Conservation (phyloP, 2,113 vertebrate genomes). For the Saccopteryx bilineata region DNA sequence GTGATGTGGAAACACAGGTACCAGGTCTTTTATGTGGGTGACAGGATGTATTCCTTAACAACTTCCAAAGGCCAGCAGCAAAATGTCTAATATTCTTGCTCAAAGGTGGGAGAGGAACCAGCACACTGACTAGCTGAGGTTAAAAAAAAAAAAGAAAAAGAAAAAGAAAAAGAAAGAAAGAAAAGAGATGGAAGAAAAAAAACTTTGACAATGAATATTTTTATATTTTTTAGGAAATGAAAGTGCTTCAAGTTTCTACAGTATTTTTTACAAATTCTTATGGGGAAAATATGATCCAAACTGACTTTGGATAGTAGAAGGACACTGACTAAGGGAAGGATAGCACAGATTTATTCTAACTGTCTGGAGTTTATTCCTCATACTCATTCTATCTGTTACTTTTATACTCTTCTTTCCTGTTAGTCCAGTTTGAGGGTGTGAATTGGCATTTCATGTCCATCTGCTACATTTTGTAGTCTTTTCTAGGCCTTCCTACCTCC, state of each 20-base stretch:
- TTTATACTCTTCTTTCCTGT: background rate
- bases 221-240: constrained; percentile 61
- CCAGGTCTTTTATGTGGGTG: constrained; percentile 95
- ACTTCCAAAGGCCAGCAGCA: constrained; percentile 85
- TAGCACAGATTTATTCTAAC: background rate
- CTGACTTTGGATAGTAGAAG: background rate
- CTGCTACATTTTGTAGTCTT: background rate
- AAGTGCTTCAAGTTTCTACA: constrained; percentile 20
- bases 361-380: background rate
- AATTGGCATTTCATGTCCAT: background rate
- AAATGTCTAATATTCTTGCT: constrained; percentile 87
- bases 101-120: background rate
- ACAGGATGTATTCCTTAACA: constrained; percentile 86
- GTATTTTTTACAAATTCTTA: constrained; percentile 36
- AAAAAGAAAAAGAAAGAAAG: background rate
- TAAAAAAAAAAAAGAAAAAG: background rate
- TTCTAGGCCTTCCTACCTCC: background rate
- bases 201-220: constrained; percentile 55
- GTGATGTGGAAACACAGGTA: constrained; percentile 98
- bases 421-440: background rate
- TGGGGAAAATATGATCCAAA: background rate
- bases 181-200: background rate
- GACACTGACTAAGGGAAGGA: background rate
- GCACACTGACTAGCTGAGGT: background rate
- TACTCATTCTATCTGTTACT: background rate